Evolutionary conservation across 2,888 invertebrate species (phyloP), one percentile per base, ranked within the genome.

Genomic region (Sesamia inferens): DNA sequence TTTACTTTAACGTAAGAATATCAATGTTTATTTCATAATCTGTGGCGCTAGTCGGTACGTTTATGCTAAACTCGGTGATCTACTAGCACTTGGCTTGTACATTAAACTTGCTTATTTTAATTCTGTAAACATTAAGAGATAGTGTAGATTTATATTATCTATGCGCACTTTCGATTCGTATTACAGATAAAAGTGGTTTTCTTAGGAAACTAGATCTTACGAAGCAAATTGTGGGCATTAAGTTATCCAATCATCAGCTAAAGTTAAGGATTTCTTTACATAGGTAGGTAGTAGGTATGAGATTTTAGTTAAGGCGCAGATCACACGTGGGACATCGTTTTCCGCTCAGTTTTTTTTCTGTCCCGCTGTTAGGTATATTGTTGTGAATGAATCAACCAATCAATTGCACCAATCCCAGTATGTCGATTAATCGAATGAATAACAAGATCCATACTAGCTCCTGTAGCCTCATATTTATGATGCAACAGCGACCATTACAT

Each of bases 101-200:
- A 55, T 72, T 76, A 44, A 68, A 76, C 76, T 79, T 72, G 80
- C 79, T 83, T 65, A 83, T 76, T 83, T 80, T 76, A 80, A 80
- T 73, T 73, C 68, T 76, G 70, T 57, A 47, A 76, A 68, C 65
- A 83, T 83, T 82, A 76, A 76, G 80, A 81, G 81, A 81, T 81
- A 79, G 63, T 64, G 71, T 71, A 71, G 59, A 82, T 83, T 81
- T 69, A 83, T 79, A 69, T 69, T 81, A 82, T 78, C 79, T 78
- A 66, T 42, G 16, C 39, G 22, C 59, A 70, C 75, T 83, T 71
- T 83, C 75, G 65, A 83, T 83, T 81, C 64, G 48, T 55, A 51
- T 81, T 68, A 74, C 39, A 58, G 74, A 81, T 81, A 83, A 65
- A 57, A 71, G 31, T 68, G 31, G 59, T 66, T 65, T 64, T 64